Conservation (phyloP, 2,113 vertebrate genomes). For the Dipodomys ordii region DNA sequence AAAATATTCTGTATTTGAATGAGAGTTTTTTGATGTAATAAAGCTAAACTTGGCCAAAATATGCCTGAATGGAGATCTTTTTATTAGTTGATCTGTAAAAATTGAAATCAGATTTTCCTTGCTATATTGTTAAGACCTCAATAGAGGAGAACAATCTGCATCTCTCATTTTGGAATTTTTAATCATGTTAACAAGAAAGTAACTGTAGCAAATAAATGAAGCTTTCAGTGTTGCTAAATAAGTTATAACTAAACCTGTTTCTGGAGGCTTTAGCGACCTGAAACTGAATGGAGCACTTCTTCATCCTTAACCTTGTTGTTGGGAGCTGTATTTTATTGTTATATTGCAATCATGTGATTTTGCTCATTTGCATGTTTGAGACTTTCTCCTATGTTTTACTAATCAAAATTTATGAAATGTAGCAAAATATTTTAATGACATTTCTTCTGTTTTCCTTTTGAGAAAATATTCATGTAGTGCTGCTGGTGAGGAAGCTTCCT, state of each 20-base stretch:
- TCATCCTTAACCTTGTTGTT: not conserved
- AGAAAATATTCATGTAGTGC: constrained; percentile 7
- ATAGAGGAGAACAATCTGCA: constrained; percentile 21
- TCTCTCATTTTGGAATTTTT: constrained; percentile 49
- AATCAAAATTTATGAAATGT: constrained; percentile 43
- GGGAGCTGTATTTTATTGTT: not conserved
- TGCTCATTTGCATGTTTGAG: constrained; percentile 19
- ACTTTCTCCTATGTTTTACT: constrained; percentile 29
- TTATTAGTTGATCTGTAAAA: constrained; percentile 58
- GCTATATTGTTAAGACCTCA: constrained; percentile 42
- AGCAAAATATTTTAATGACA: not conserved
- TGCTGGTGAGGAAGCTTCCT: not conserved
- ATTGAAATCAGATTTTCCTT: constrained; percentile 12
- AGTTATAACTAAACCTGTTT: not conserved
- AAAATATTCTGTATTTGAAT: constrained; percentile 75
- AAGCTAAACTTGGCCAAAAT: constrained; percentile 65
- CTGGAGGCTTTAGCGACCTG: not conserved
- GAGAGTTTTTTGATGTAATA: constrained; percentile 63
- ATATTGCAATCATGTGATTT: not conserved
- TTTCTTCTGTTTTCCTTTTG: constrained; percentile 33
- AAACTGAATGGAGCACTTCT: constrained; percentile 15
- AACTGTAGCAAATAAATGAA: constrained; percentile 11
- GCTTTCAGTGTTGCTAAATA: not conserved
- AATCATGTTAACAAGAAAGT: constrained; percentile 42
- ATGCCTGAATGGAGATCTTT: constrained; percentile 55